A percentile compares a stretch with the other conserved stretches of the same genome.
phyloP scores from a whole-genome alignment of 2,888 invertebrate species.

The Brachycybe producta region DNA sequence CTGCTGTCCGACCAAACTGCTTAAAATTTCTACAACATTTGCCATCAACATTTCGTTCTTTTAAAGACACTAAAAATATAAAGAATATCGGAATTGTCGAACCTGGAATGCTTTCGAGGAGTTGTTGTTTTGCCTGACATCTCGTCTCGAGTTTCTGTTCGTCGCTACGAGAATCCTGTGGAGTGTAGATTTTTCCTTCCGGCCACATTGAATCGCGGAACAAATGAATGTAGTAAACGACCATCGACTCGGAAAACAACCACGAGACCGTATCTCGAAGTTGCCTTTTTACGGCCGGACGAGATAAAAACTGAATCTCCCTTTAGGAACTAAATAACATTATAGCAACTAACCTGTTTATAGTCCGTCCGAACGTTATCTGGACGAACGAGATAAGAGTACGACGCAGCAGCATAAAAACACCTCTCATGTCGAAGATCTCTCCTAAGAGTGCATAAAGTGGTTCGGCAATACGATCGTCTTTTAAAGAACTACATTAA shows the following conservation, averaged over 20 bases:
- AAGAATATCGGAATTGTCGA: conserved; percentile 51
- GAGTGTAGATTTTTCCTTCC: conserved; percentile 49
- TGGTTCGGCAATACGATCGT: conserved; percentile 81
- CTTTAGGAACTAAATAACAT: no score
- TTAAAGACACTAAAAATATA: conserved; percentile 48
- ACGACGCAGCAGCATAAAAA: conserved; percentile 72
- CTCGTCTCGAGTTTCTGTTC: conserved; percentile 44
- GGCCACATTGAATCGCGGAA: conserved; percentile 83
- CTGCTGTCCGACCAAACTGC: conserved; percentile 70
- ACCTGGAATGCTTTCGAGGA: conserved; percentile 35
- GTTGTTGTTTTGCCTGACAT: conserved; percentile 32
- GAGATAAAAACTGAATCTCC: no score
- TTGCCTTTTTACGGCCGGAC: no score
- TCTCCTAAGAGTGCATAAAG: conserved; percentile 75
- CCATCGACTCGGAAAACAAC: conserved; percentile 79
- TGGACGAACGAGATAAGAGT: conserved; percentile 83
- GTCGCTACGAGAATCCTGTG: conserved; percentile 41
- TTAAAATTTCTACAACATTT: conserved; percentile 65
- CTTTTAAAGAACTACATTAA: conserved; percentile 24
- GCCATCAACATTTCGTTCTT: no score
- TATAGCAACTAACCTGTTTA: conserved; percentile 44
- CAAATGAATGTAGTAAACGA: conserved; percentile 70
- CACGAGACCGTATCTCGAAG: conserved; percentile 73
- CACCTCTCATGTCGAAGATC: conserved; percentile 78
- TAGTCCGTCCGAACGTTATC: conserved; percentile 80